Evolutionary conservation across 2,113 vertebrate species (phyloP), one percentile per base, ranked within the genome.

Genomic region (Tylochromis polylepis): DNA sequence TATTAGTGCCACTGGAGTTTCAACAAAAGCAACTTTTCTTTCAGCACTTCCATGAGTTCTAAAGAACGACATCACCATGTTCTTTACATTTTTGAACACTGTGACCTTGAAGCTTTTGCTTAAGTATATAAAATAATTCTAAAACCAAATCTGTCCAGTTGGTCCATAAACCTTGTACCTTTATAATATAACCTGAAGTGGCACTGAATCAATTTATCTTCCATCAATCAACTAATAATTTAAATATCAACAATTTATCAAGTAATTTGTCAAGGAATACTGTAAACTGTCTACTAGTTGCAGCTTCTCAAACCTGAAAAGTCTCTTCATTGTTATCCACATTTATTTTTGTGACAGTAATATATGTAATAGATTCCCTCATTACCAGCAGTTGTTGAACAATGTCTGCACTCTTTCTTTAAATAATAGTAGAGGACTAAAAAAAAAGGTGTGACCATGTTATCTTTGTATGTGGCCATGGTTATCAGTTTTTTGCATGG

Each of bases 11-110:
- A 59, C 78, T n/a, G 84, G 85, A 84, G 56, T 91, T 92, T 90
- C 57, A 83, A 65, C 78, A 62, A 85, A 88, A 77, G 62, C 60
- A 93, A 82, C 85, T 93, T 94, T 93, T 90, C 72, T 85, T 34
- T 84, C 49, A 46, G n/a, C 14, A 62, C 79, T 67, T 57, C 31
- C 70, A 31, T 6, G 5, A 56, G 62, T 78, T 84, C 60, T 84
- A 46, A 55, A 56, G 22, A 31, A 12, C 83, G 75, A 3, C 36
- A 11, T 14, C 60, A 24, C 56, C 41, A 14, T 46, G 38, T 81
- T 85, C 24, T 65, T 27, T 20, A 2, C 5, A 12, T 24, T 10
- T 16, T 14, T 12, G 5, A 65, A 51, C 36, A n/a, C 14, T 70
- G 36, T 77, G 62, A 81, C 84, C 67, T 86, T 86, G 62, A 70